These are phyloP conservation scores for Amphipoea lucens DNA, from an alignment of 2,888 invertebrate genomes.

Conservation along the genomic window DNA sequence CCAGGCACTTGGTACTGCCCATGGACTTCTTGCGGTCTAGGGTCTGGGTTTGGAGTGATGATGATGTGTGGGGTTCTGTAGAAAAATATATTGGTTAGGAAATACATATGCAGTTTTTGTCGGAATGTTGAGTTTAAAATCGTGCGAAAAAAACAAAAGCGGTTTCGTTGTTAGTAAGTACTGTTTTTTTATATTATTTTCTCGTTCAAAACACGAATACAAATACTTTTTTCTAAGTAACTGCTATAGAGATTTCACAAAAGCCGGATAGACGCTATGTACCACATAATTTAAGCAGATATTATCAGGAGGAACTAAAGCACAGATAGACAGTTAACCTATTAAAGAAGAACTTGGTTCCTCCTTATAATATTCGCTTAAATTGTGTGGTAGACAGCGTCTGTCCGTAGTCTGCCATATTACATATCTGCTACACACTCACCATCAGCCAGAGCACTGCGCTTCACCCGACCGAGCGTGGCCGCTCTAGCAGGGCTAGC, in stretches of 20 bases:
- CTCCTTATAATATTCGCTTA: not conserved
- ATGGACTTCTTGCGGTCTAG: conserved; percentile 82
- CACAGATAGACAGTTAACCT: no score
- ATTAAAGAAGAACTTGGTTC: no score
- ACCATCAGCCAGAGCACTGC: conserved; percentile 84
- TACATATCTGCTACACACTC: conserved; percentile 48
- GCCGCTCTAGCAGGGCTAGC: conserved; percentile 87
- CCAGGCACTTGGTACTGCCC: conserved; percentile 81
- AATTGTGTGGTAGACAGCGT: not conserved
- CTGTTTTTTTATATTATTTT: not conserved
- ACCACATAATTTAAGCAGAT: not conserved
- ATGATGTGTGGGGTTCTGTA: conserved; percentile 87
- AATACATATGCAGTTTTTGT: not conserved
- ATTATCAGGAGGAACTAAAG: not conserved
- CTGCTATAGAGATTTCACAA: not conserved
- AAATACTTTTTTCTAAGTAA: not conserved
- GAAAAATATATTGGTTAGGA: conserved; percentile 12
- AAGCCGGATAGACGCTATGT: not conserved
- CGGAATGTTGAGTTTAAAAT: not conserved
- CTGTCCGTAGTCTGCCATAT: not conserved
- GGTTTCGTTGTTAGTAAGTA: not conserved
- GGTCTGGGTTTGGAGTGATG: conserved; percentile 88
- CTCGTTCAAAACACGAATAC: not conserved
- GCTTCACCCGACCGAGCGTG: conserved; percentile 84
- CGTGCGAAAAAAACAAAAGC: no score